Conservation (phyloP, 30 jellyfish, hydroid and myxozoan species). For the Rhopilema esculentum region DNA sequence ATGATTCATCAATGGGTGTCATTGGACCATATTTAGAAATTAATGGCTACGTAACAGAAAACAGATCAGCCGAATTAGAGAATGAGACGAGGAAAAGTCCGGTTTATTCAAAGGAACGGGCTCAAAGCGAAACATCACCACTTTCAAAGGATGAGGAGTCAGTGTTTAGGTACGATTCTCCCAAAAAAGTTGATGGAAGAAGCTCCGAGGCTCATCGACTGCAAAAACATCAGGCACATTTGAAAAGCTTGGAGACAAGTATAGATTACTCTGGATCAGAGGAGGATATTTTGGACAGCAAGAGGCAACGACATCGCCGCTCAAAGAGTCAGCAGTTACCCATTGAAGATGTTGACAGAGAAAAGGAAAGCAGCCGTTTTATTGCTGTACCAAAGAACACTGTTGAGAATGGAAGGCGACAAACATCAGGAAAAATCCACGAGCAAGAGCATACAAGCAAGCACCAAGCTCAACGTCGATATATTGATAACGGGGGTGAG, state of each 20-base stretch:
- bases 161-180: background rate
- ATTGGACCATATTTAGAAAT: background rate
- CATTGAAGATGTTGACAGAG: background rate
- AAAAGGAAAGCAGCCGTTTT: background rate
- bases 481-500: slow-evolving; percentile 7
- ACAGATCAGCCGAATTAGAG: slow-evolving; percentile 1
- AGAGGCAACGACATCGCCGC: background rate
- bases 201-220: slow-evolving; percentile 44
- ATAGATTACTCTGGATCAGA: slow-evolving; percentile 30
- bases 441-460: background rate
- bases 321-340: background rate
- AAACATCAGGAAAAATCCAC: background rate
- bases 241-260: slow-evolving; percentile 36
- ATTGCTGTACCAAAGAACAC: background rate
- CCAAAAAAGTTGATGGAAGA: background rate
- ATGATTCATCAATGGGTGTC: background rate
- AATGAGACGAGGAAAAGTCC: background rate
- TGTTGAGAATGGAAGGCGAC: background rate
- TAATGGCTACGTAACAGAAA: background rate
- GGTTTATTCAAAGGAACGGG: background rate
- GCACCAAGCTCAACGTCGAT: background rate
- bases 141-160: background rate
- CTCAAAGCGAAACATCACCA: background rate
- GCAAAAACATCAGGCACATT: slow-evolving; percentile 35
- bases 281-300: slow-evolving; percentile 45